A percentile compares a stretch with the other conserved stretches of the same genome.
These are phyloP conservation scores for Tetranychus truncatus DNA, from an alignment of 2,888 invertebrate species.

Conservation along the genomic window DNA sequence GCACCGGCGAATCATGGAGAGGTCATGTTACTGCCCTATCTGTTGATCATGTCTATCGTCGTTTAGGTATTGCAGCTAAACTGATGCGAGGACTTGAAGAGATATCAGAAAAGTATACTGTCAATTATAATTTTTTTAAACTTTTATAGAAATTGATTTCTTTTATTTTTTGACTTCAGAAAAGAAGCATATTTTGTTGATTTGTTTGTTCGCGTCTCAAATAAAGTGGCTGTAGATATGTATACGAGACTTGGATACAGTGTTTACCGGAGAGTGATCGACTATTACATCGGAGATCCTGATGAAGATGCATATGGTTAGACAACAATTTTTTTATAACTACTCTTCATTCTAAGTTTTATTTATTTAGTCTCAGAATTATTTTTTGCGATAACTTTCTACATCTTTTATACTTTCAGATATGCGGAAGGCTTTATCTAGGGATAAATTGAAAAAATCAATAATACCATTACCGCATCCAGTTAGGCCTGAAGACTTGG, in stretches of 20 bases:
- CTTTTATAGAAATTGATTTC: conserved; percentile 2
- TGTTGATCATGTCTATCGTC: conserved; percentile 78
- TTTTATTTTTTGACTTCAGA: background rate
- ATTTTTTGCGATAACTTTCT: background rate
- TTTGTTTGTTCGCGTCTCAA: conserved; percentile 90
- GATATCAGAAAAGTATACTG: conserved; percentile 60
- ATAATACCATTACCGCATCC: conserved; percentile 82
- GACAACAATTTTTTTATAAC: conserved; percentile 15
- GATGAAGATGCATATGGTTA: conserved; percentile 97
- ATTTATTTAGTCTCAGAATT: too few species aligned
- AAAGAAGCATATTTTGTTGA: conserved; percentile 94
- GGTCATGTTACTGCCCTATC: conserved; percentile 96
- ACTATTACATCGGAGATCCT: conserved; percentile 92
- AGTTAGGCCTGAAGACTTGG: conserved; percentile 83
- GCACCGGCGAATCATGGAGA: conserved; percentile 88
- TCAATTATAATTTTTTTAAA: conserved; percentile 13
- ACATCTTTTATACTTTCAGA: conserved; percentile 42
- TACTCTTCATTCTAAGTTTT: background rate
- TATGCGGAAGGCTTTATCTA: conserved; percentile 91
- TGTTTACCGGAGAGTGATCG: conserved; percentile 82
- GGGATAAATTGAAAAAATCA: conserved; percentile 75
- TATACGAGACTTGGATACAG: conserved; percentile 88
- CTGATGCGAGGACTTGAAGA: conserved; percentile 87
- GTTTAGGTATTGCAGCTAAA: conserved; percentile 74
- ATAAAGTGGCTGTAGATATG: conserved; percentile 92